phyloP scores from a whole-genome alignment of 1,140 invertebrate genomes.

The Micrasema longulum region DNA sequence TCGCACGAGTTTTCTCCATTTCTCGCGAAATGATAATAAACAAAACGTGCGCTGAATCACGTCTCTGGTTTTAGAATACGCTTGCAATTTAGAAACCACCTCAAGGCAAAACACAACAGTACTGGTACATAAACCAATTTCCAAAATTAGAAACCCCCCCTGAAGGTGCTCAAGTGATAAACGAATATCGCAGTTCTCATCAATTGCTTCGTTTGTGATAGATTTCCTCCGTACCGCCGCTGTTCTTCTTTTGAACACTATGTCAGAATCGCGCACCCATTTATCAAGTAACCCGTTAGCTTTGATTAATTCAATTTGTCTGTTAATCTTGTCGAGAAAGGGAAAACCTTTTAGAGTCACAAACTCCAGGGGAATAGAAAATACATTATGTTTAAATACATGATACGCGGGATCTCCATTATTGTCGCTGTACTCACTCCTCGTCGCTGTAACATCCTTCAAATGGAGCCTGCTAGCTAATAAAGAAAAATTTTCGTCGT shows the following conservation, averaged over 20 bases:
- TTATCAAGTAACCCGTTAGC: conserved; percentile 61
- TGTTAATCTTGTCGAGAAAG: conserved; percentile 63
- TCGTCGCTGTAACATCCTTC: conserved; percentile 58
- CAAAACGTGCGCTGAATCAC: background rate
- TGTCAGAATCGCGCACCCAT: conserved; percentile 56
- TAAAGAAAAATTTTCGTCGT: conserved; percentile 62
- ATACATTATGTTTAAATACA: conserved; percentile 61
- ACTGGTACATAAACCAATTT: conserved; percentile 59
- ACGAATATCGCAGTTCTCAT: conserved; percentile 56
- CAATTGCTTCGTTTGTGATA: conserved; percentile 1
- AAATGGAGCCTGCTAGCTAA: conserved; percentile 61
- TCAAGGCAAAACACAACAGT: conserved; percentile 57
- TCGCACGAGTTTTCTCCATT: background rate
- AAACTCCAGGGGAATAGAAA: conserved; percentile 67
- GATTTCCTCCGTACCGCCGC: conserved; percentile 50
- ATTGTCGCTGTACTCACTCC: conserved; percentile 59
- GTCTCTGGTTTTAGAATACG: conserved; percentile 11
- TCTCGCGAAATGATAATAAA: background rate
- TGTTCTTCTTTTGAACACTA: conserved; percentile 48
- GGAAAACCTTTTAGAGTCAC: conserved; percentile 67
- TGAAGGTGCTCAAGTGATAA: conserved; percentile 65
- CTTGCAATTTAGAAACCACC: conserved; percentile 21
- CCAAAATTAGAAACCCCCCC: conserved; percentile 64
- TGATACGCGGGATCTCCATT: conserved; percentile 60
- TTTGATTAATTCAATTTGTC: conserved; percentile 60